Conservation (phyloP, 2,113 vertebrate species). For the Rutilus rutilus region DNA sequence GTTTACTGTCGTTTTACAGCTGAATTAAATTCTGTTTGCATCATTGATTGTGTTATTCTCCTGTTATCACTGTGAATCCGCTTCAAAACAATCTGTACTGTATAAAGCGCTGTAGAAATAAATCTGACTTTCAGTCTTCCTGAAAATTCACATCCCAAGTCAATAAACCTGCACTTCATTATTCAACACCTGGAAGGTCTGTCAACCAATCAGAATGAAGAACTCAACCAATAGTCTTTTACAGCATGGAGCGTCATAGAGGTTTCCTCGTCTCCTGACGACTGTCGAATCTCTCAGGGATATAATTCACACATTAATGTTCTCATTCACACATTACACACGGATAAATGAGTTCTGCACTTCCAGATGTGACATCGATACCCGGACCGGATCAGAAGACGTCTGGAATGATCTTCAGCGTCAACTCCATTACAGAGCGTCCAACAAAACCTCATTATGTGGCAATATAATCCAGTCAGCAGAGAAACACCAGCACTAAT, state of each 20-base stretch:
- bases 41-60: too few species aligned
- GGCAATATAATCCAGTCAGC: not conserved
- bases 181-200: not conserved
- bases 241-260: not conserved
- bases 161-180: not conserved
- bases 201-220: not conserved
- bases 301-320: slow-evolving; percentile 71
- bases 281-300: slow-evolving; percentile 54
- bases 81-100: too few species aligned
- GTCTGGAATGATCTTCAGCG: not conserved
- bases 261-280: not conserved
- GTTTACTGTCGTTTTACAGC: too few species aligned
- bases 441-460: not conserved
- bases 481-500: not conserved
- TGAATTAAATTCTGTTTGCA: too few species aligned
- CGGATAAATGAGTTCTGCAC: slow-evolving; percentile 62
- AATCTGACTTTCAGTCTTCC: too few species aligned
- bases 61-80: too few species aligned
- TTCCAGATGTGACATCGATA: slow-evolving; percentile 35
- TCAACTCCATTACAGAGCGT: not conserved
- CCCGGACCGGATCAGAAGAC: not conserved
- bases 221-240: not conserved
- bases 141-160: not conserved
- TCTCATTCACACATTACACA: slow-evolving; percentile 71
- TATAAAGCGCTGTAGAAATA: too few species aligned